Base-by-base conservation (phyloP, 2,888 invertebrate genomes). In the Iphiclides podalirius region DNA sequence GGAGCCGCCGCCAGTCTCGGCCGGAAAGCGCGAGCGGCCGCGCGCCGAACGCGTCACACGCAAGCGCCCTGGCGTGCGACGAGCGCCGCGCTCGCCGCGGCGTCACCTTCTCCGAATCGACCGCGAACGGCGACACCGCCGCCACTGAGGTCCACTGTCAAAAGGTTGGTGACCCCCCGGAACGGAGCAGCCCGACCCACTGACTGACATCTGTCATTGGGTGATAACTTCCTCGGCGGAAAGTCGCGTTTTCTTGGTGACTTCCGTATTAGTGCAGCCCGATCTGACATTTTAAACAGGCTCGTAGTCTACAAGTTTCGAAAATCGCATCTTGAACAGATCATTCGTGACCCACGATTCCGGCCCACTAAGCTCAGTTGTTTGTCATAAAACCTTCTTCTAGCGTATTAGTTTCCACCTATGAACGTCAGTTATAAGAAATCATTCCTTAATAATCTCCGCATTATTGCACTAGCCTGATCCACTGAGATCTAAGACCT, bases 111-210 rank as follows among this genome's bases (percentile, higher is more conserved):
- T 82, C 82, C 63, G 86, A 86, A n/a, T n/a, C n/a, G 79, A 82
- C 84, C 76, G 77, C 66, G 65, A 82, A 83, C 75, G 67, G 60
- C 74, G 74, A 75, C 74, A 73, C 76, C 67, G 66, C 79, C 76
- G 73, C 76, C 74, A n/a, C n/a, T n/a, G 85, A 87, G 71, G 67
- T 83, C 80, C 86, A 79, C 84, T 87, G 87, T 84, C 87, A 87
- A 82, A 87, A 87, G 87, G 87, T 87, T 85, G 79, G 87, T 87
- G 84, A 84, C 72, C 67, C 66, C 59, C 58, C 20, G 20, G 20
- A 20, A 3, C 20, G 20, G 20, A 4, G 20, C 20, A 20, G 20
- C 20, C 20, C 20, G 20, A 53, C 65, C 53, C 51, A 52, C 58
- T 66, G 66, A 71, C 64, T 63, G 66, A 61, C 57, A 55, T 20